phyloP scores from a whole-genome alignment of 2,797 vertebrate genomes.

The Champsocephalus esox region DNA sequence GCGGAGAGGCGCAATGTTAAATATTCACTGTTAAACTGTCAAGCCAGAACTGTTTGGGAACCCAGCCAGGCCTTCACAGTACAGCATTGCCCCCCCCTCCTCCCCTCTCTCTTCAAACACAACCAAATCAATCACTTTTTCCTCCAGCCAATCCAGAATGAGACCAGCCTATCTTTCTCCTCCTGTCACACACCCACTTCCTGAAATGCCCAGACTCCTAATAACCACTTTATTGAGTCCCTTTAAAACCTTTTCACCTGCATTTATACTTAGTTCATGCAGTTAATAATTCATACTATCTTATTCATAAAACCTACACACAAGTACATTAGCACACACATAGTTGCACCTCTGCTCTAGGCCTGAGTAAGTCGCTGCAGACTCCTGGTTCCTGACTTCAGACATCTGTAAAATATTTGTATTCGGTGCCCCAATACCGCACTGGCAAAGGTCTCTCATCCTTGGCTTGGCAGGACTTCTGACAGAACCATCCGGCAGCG shows the following conservation, averaged over 20 bases:
- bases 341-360: conserved; percentile 38
- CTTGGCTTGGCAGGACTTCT: conserved; percentile 87
- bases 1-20: conserved; percentile 78
- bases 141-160: conserved; percentile 45
- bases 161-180: conserved; percentile 37
- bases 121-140: conserved; percentile 49
- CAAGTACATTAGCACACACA: conserved; percentile 43
- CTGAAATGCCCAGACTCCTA: conserved; percentile 27
- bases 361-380: conserved; percentile 45
- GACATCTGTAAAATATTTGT: conserved; percentile 87
- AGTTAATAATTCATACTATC: conserved; percentile 6
- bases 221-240: conserved; percentile 32
- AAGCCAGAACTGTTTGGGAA: conserved; percentile 78
- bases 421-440: conserved; percentile 80
- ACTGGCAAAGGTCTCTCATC: conserved; percentile 84
- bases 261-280: conserved; percentile 20
- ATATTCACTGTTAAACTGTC: conserved; percentile 87
- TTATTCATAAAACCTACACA: conserved; percentile 45
- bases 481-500: conserved; percentile 78
- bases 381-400: conserved; percentile 77
- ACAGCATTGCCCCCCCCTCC: conserved; percentile 37
- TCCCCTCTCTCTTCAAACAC: conserved; percentile 39
- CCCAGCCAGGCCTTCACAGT: conserved; percentile 74
- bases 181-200: conserved; percentile 47
- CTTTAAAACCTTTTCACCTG: conserved; percentile 15